Conservation (phyloP, 64 coral and sea anemone species). For the Actinia tenebrosa region DNA sequence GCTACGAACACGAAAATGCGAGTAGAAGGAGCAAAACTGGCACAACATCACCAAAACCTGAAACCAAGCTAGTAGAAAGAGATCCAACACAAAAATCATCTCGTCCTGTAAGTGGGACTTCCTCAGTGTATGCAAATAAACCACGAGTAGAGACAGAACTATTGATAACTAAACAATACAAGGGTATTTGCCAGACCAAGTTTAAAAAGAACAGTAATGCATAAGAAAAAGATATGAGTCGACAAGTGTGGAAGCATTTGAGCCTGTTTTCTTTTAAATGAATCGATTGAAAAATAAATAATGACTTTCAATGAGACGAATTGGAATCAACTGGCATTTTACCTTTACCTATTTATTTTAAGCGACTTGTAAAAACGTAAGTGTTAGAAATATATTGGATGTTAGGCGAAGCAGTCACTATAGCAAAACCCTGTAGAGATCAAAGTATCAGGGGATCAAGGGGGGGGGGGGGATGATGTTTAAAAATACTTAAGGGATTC, state of each 20-base stretch:
- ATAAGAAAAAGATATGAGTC: neutral
- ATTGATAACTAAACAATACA: neutral
- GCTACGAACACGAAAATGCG: neutral
- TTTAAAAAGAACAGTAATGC: neutral
- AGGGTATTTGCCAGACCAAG: neutral
- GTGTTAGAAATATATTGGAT: no score
- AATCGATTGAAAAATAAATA: neutral
- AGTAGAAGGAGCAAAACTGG: neutral
- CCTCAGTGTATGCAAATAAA: neutral
- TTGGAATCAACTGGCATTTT: no score
- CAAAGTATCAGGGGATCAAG: no score
- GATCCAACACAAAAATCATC: neutral
- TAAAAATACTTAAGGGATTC: no score
- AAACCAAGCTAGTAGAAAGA: neutral
- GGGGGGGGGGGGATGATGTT: no score
- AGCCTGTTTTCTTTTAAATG: no score
- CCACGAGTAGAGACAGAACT: neutral
- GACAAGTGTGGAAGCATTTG: neutral
- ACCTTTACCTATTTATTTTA: no score
- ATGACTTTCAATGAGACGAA: no score
- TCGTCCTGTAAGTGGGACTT: neutral
- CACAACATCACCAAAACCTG: neutral
- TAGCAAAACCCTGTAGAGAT: no score
- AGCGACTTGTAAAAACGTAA: no score
- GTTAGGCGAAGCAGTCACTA: no score